A percentile compares a stretch with the other conserved stretches of the same genome.
Conservation (phyloP, 37 sponge, comb jelly and placozoan genomes). For the Cladorhizidae sp. region DNA sequence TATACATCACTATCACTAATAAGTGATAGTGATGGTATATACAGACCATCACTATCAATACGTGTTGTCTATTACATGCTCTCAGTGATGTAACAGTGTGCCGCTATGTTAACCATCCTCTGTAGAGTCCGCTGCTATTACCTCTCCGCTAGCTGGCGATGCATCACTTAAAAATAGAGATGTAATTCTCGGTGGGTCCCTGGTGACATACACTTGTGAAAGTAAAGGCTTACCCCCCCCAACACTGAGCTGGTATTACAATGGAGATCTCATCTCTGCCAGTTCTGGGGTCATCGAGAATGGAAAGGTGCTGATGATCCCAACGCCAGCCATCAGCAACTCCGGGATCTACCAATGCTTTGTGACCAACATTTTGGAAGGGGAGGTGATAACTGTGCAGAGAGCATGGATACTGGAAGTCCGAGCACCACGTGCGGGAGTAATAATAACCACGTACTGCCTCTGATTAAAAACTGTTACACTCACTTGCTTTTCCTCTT, state of each 20-base stretch:
- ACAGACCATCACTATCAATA: too few relatives aligned
- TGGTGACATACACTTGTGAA: constrained; percentile 36
- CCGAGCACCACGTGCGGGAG: constrained; percentile 36
- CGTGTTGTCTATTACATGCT: too few relatives aligned
- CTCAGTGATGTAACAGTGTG: too few relatives aligned
- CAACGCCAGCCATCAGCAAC: neutral
- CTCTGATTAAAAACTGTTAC: too few relatives aligned
- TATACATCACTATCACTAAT: too few relatives aligned
- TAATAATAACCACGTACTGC: neutral
- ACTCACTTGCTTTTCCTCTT: too few relatives aligned
- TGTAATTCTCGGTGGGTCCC: neutral
- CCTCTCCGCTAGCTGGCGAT: neutral
- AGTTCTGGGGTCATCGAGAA: neutral
- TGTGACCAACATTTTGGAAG: constrained; percentile 14
- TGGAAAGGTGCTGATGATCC: constrained; percentile 6
- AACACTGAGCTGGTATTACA: constrained; percentile 46
- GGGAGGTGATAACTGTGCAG: neutral
- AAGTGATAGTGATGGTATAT: too few relatives aligned
- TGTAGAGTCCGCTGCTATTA: constrained; percentile 30
- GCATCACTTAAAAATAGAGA: neutral
- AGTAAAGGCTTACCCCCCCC: constrained; percentile 16
- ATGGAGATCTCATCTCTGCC: constrained; percentile 2
- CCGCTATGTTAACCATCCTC: too few relatives aligned
- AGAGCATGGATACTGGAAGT: constrained; percentile 43
- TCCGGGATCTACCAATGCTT: constrained; percentile 73